Conservation (phyloP, 1,140 invertebrate genomes). For the Diorhabda sublineata region DNA sequence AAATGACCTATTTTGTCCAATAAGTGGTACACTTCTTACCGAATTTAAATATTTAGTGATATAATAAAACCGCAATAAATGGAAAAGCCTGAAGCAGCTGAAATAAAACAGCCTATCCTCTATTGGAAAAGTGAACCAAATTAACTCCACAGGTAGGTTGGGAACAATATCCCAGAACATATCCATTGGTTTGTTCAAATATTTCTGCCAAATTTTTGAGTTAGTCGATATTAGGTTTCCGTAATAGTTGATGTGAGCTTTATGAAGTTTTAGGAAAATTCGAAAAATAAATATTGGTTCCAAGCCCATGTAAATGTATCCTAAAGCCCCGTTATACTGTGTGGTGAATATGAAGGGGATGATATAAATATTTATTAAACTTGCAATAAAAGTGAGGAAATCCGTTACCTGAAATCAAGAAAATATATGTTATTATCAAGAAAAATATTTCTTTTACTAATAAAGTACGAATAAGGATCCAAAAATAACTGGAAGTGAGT, state of each 20-base stretch:
- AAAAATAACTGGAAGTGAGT: too few species aligned
- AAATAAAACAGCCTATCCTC: constrained; percentile 19
- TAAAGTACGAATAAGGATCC: too few species aligned
- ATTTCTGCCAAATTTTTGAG: constrained; percentile 9
- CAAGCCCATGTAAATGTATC: constrained; percentile 8
- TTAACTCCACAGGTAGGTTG: constrained; percentile 14
- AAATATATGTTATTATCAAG: too few species aligned
- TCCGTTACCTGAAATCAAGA: constrained; percentile 7
- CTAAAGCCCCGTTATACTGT: constrained; percentile 6
- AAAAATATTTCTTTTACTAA: too few species aligned
- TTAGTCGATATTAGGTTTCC: constrained; percentile 13
- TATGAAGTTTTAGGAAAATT: constrained; percentile 18
- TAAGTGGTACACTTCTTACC: constrained; percentile 8
- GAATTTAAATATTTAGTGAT: constrained; percentile 13
- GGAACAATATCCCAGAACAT: constrained; percentile 19
- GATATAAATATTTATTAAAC: constrained; percentile 9
- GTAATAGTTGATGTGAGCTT: constrained; percentile 16
- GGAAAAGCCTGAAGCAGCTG: constrained; percentile 17
- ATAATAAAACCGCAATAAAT: constrained; percentile 18
- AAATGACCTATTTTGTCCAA: background rate
- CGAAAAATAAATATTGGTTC: constrained; percentile 20
- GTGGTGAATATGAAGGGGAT: constrained; percentile 22
- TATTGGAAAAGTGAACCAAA: constrained; percentile 8
- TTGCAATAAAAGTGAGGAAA: constrained; percentile 12
- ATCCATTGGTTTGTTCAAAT: constrained; percentile 10